phyloP scores from a whole-genome alignment of 1,140 invertebrate genomes.

The Lepidostoma basale region DNA sequence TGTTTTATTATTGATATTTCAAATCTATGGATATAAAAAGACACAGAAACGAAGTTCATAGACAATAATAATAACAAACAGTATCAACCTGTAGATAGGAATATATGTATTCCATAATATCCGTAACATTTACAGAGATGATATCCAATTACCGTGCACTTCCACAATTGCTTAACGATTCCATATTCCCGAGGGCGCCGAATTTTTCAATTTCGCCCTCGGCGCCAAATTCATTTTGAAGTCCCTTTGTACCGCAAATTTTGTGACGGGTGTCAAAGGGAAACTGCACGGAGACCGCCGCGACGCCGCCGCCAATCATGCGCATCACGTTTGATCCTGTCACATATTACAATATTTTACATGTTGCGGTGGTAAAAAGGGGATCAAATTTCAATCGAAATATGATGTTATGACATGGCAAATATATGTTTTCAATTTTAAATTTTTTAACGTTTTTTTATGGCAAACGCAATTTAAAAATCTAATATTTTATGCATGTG shows the following conservation, averaged over 20 bases:
- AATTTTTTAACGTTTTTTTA: no score
- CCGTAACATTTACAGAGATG: background rate
- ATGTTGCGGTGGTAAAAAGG: no score
- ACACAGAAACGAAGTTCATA: background rate
- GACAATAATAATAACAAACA: background rate
- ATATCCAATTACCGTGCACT: conserved; percentile 18
- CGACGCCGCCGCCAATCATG: background rate
- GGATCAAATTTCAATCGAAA: no score
- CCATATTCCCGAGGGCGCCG: background rate
- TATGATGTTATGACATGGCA: no score
- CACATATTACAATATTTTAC: no score
- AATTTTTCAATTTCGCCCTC: conserved; percentile 25
- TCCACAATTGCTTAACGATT: background rate
- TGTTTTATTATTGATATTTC: background rate
- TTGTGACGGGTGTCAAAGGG: background rate
- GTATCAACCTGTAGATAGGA: background rate
- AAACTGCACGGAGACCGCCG: background rate
- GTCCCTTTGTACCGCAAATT: conserved; percentile 35
- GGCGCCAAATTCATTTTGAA: conserved; percentile 32
- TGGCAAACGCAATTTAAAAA: no score
- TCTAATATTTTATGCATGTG: no score
- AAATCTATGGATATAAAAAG: background rate
- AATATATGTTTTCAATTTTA: no score
- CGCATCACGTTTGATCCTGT: background rate
- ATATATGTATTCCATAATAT: background rate